phyloP scores from a whole-genome alignment of 2,113 vertebrate genomes.

The Capra hircus region DNA sequence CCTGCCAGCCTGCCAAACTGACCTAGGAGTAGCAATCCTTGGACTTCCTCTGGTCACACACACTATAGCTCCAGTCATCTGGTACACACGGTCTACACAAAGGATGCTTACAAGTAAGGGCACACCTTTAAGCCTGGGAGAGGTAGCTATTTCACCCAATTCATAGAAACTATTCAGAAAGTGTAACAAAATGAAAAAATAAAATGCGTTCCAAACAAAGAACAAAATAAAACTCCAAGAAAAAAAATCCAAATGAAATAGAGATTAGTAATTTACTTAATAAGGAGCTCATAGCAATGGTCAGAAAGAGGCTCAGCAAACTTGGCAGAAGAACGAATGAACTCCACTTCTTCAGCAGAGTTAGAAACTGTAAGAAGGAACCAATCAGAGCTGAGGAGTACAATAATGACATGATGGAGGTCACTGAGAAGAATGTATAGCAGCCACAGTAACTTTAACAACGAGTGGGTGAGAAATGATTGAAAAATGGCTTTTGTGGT shows the following conservation, averaged over 20 bases:
- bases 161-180: neutral
- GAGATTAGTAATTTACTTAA: neutral
- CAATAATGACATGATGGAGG: neutral
- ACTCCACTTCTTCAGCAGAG: neutral
- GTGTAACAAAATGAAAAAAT: neutral
- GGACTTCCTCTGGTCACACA: neutral
- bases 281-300: neutral
- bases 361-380: neutral
- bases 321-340: fast-evolving
- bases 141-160: neutral
- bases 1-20: neutral
- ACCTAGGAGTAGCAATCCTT: neutral
- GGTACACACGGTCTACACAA: neutral
- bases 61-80: neutral
- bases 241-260: neutral
- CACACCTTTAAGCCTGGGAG: neutral
- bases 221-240: neutral
- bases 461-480: neutral
- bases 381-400: neutral
- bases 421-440: neutral
- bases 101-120: neutral
- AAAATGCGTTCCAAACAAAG: neutral
- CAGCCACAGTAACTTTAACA: neutral
- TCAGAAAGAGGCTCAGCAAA: neutral
- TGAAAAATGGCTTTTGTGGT: neutral